phyloP scores from a whole-genome alignment of 2,888 invertebrate species.

The Melinopterus prodromus region DNA sequence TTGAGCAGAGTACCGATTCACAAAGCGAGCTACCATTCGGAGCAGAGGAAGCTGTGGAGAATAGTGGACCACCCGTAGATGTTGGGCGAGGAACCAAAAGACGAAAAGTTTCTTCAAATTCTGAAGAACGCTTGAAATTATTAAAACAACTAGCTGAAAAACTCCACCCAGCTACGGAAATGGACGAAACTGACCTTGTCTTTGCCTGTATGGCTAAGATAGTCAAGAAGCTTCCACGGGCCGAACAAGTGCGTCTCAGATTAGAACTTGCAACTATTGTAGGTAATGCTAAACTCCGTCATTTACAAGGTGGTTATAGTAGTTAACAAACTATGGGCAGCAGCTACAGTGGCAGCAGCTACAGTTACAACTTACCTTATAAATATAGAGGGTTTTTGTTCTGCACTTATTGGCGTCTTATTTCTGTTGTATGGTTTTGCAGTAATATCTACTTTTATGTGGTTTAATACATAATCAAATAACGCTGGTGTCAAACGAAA shows the following conservation, averaged over 20 bases:
- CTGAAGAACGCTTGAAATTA: not conserved
- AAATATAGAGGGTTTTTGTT: conserved; percentile 36
- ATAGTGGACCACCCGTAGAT: not conserved
- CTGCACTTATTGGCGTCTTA: conserved; percentile 40
- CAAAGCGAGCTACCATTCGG: not conserved
- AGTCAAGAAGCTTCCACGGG: conserved; percentile 48
- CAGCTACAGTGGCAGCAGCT: not conserved
- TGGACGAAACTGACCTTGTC: conserved; percentile 42
- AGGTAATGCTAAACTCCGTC: conserved; percentile 19
- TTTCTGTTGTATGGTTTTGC: conserved; percentile 39
- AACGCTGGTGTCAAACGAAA: conserved; percentile 32
- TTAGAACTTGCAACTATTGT: conserved; percentile 42
- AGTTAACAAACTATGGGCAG: not conserved
- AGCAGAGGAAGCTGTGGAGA: not conserved
- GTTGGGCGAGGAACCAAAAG: not conserved
- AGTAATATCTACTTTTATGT: conserved; percentile 40
- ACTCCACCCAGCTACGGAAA: not conserved
- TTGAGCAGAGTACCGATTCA: not conserved
- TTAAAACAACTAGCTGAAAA: not conserved
- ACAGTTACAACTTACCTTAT: conserved; percentile 11
- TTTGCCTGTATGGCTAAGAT: conserved; percentile 52
- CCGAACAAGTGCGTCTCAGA: conserved; percentile 48
- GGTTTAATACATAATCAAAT: conserved; percentile 38
- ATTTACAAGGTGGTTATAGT: not conserved
- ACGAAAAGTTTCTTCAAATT: not conserved